A percentile compares a stretch with the other conserved stretches of the same genome.
phyloP scores from a whole-genome alignment of 2,888 invertebrate genomes.

The Drosophila kuntzei region DNA sequence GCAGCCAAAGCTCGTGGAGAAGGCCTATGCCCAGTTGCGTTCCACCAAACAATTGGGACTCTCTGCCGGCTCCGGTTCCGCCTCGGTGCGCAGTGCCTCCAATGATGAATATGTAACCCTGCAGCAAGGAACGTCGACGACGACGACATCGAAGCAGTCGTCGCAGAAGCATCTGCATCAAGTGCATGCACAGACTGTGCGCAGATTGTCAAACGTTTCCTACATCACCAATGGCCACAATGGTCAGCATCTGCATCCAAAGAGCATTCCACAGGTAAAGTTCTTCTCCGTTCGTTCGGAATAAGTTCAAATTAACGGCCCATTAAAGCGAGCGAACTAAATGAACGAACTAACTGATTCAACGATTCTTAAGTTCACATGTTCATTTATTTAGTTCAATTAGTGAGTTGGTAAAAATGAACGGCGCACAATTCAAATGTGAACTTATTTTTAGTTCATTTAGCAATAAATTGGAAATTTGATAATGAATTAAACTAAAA shows the following conservation, averaged over 20 bases:
- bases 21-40: slow-evolving; percentile 84
- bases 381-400: too few relatives aligned
- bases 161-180: slow-evolving; percentile 60
- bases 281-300: not conserved
- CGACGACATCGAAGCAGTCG: slow-evolving; percentile 33
- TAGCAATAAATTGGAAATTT: too few relatives aligned
- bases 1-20: slow-evolving; percentile 86
- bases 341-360: not conserved
- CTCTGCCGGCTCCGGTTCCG: slow-evolving; percentile 50
- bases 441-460: too few relatives aligned
- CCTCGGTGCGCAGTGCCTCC: slow-evolving; percentile 69
- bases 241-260: slow-evolving; percentile 83
- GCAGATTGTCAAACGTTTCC: slow-evolving; percentile 65
- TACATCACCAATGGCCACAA: slow-evolving; percentile 83
- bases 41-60: slow-evolving; percentile 77
- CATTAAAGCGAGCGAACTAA: not conserved
- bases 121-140: slow-evolving; percentile 52
- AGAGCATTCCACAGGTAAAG: slow-evolving; percentile 54
- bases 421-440: too few relatives aligned
- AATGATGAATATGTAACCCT: slow-evolving; percentile 84
- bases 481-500: not conserved
- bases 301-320: not conserved
- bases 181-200: slow-evolving; percentile 39
- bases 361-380: too few relatives aligned
- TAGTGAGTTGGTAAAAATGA: too few relatives aligned